Conservation (phyloP, 2,113 vertebrate genomes). For the Gymnobelideus leadbeateri region DNA sequence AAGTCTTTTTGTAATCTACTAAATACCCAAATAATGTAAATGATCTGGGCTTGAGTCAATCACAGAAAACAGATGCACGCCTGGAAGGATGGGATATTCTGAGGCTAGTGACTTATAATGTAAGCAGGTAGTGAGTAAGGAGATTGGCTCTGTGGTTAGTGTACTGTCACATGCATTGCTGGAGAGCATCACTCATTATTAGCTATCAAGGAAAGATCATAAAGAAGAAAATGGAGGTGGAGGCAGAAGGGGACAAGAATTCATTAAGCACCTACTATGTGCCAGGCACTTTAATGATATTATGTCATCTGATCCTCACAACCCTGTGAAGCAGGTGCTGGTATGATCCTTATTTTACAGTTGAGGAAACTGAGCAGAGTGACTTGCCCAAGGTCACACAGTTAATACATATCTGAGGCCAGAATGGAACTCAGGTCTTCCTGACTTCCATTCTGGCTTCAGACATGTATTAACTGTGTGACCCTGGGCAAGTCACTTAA, state of each 20-base stretch:
- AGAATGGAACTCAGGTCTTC: not conserved
- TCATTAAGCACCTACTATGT: not conserved
- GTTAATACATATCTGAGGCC: not conserved
- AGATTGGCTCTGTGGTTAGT: constrained; percentile 23
- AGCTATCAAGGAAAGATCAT: constrained; percentile 48
- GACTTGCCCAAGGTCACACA: not conserved
- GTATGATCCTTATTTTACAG: not conserved
- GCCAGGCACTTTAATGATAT: not conserved
- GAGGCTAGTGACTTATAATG: constrained; percentile 57
- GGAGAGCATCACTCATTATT: constrained; percentile 45
- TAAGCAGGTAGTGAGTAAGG: constrained; percentile 15
- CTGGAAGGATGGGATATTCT: constrained; percentile 45
- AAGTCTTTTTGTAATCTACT: constrained; percentile 31
- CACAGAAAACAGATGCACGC: constrained; percentile 43
- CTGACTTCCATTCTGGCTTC: not conserved
- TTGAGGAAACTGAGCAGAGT: not conserved
- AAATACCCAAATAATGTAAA: constrained; percentile 50
- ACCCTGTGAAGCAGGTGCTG: not conserved
- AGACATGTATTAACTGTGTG: too few relatives aligned
- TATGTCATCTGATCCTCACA: not conserved
- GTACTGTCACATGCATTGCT: constrained; percentile 10
- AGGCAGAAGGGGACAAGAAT: not conserved
- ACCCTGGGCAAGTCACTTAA: too few relatives aligned
- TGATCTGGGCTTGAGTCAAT: constrained; percentile 12
- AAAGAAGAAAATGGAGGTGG: not conserved